phyloP scores from a whole-genome alignment of 2,797 vertebrate species.

The Myiotriccus ornatus region DNA sequence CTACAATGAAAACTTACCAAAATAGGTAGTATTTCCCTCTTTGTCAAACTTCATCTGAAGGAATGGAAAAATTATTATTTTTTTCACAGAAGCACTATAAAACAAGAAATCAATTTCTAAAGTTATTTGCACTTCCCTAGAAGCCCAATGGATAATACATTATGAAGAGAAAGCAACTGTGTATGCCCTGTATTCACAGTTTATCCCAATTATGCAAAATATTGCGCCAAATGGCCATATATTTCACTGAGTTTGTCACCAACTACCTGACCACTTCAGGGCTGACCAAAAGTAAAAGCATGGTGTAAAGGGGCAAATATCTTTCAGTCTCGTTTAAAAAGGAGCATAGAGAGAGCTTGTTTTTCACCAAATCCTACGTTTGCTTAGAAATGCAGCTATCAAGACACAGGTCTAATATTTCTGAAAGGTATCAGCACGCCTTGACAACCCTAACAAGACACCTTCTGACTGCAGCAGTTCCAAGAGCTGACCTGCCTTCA shows the following conservation, averaged over 20 bases:
- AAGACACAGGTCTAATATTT: neutral
- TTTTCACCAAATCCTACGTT: neutral
- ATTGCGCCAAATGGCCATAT: accelerated
- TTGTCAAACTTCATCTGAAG: conserved; percentile 92
- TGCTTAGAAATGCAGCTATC: neutral
- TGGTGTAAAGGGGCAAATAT: neutral
- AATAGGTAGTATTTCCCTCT: conserved; percentile 86
- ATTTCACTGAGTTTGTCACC: neutral
- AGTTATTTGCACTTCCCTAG: neutral
- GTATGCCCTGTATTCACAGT: neutral
- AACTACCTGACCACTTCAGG: neutral
- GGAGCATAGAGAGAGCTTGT: accelerated
- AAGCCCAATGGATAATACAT: neutral
- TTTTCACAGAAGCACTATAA: neutral
- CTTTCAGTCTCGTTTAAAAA: neutral
- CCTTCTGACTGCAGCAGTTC: neutral
- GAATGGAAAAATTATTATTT: accelerated
- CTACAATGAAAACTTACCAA: conserved; percentile 82
- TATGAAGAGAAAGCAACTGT: neutral
- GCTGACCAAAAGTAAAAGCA: neutral
- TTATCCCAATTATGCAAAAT: neutral
- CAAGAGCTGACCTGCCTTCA: neutral
- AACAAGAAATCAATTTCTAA: neutral
- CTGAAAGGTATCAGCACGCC: neutral
- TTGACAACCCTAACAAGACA: neutral